A percentile compares a stretch with the other conserved stretches of the same genome.
These are phyloP conservation scores for Cephalopterus ornatus DNA, from an alignment of 2,113 vertebrate species.

Conservation along the genomic window DNA sequence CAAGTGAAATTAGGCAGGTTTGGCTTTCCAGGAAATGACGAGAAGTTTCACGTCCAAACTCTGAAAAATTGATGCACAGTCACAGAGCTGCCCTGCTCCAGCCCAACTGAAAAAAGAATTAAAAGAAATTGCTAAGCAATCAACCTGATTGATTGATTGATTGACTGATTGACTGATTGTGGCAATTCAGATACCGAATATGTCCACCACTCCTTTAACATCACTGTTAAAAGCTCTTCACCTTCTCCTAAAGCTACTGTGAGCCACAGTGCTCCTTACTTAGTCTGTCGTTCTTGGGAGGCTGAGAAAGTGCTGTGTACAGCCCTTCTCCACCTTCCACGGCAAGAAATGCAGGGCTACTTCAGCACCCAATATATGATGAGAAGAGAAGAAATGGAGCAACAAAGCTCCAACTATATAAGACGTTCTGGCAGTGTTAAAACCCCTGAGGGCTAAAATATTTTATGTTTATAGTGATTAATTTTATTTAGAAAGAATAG, in stretches of 20 bases:
- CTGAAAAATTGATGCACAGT: neutral
- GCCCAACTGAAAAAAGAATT: neutral
- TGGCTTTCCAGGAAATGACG: neutral
- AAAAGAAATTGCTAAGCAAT: neutral
- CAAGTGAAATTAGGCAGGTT: neutral
- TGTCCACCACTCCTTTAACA: neutral
- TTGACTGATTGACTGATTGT: neutral
- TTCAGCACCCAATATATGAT: neutral
- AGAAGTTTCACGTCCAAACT: neutral
- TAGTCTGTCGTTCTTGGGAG: neutral
- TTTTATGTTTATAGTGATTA: neutral
- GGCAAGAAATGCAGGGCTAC: neutral
- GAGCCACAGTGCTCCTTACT: neutral
- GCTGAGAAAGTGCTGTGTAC: neutral
- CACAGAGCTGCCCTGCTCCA: neutral
- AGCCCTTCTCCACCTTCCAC: neutral
- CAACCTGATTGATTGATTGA: neutral
- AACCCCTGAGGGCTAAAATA: neutral
- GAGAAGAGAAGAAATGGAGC: neutral
- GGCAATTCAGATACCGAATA: neutral
- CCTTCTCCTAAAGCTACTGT: neutral
- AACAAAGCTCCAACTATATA: neutral
- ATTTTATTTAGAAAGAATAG: neutral
- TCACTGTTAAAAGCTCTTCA: neutral
- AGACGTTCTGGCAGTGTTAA: neutral